Evolutionary conservation across 92 coral and sea anemone genomes (phyloP).

Genomic region (Paragorgia papillata): DNA sequence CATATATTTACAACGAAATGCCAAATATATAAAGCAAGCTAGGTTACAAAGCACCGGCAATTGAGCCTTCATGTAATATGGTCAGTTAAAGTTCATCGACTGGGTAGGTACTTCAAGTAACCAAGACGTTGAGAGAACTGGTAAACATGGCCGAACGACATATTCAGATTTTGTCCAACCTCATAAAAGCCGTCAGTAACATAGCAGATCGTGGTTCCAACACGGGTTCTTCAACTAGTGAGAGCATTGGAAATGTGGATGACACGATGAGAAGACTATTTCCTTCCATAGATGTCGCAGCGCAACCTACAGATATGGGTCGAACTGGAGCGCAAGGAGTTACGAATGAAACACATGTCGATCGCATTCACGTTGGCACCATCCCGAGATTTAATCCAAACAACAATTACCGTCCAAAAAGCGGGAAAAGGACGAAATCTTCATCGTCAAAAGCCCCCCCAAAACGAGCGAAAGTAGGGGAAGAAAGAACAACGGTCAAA

Average conservation of each 20-base stretch:
- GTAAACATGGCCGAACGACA: not conserved
- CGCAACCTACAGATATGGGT: not conserved
- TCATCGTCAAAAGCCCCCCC: not conserved
- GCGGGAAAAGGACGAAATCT: conserved; percentile 1
- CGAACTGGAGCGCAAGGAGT: too few species aligned
- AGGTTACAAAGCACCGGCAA: too few species aligned
- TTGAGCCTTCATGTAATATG: too few species aligned
- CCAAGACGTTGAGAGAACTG: too few species aligned
- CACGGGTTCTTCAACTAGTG: too few species aligned
- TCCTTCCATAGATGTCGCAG: not conserved
- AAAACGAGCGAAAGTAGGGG: not conserved
- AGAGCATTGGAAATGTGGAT: too few species aligned
- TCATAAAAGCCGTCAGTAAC: conserved; percentile 14
- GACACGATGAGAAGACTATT: too few species aligned
- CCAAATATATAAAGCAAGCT: too few species aligned
- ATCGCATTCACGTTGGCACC: not conserved
- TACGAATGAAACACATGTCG: too few species aligned
- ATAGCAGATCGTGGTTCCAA: not conserved
- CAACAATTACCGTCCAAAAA: conserved; percentile 4
- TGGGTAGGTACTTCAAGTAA: too few species aligned
- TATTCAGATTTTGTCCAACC: not conserved
- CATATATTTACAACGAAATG: too few species aligned
- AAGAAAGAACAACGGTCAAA: conserved; percentile 27
- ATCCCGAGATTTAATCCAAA: conserved; percentile 8
- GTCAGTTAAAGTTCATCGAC: too few species aligned